Evolutionary conservation across 1,140 invertebrate genomes (phyloP), one percentile per base, ranked within the genome.

Genomic region (Drosophila leontia): DNA sequence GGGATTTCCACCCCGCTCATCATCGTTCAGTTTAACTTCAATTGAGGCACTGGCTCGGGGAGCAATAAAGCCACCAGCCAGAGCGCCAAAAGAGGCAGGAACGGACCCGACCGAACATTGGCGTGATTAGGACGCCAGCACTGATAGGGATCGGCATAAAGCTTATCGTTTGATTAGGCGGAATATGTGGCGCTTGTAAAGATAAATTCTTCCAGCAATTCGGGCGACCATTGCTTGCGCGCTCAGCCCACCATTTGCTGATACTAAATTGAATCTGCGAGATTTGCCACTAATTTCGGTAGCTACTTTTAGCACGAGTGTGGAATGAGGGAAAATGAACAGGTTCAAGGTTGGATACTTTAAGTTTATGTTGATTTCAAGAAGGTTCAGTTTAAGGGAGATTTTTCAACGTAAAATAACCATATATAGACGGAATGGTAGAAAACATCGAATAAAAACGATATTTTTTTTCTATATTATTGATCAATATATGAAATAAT

Each of bases 121-220:
- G 59, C 48, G 45, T 81, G 61, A 75, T 59, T 64, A 72, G 78
- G 51, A 50, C 32, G n/a, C 62, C 34, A 26, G 45, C 58, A 62
- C 70, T 78, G 59, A 68, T 77, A 69, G 47, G 65, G 67, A 85
- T 88, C 70, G 85, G 70, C 81, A 88, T 90, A 88, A 88, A 90
- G 85, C 85, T 85, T 90, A 88, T 88, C 70, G 76, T 78, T 84
- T 88, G 84, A 88, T 88, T 90, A 84, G 74, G 19, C 85, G 55
- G 50, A 77, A 63, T 80, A 75, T 78, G 65, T 78, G 64, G 51
- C 19, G 59, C 55, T 77, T 67, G 65, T 91, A 88, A 88, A 88
- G 85, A 88, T 88, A 88, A 78, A 71, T 47, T 60, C 45, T 65
- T 48, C 26, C 23, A 59, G 47, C 19, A 75, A 75, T 82, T 86